Percentiles rank a stretch among this genome's conserved stretches.
These are phyloP conservation scores for Ametastegia equiseti DNA, from an alignment of 2,888 invertebrate genomes.

Conservation along the genomic window DNA sequence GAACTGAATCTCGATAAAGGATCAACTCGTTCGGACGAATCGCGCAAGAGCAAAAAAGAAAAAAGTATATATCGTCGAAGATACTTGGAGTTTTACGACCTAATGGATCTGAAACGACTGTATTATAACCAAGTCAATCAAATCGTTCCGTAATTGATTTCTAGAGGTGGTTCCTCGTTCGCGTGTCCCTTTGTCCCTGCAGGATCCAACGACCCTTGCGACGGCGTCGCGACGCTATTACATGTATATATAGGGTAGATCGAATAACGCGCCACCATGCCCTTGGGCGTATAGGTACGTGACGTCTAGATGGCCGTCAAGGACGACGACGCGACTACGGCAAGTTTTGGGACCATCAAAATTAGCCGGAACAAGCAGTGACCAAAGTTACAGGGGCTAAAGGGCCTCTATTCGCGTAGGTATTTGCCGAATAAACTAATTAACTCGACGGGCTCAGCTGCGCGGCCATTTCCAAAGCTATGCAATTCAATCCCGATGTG, in stretches of 20 bases:
- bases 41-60: not conserved
- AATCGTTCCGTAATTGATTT: slow-evolving; percentile 39
- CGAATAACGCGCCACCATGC: not conserved
- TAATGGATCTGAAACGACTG: not conserved
- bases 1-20: not conserved
- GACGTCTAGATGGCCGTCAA: slow-evolving; percentile 28
- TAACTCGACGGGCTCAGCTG: slow-evolving; percentile 43
- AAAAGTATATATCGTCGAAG: no score
- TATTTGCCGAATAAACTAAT: slow-evolving; percentile 42
- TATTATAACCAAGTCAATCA: slow-evolving; percentile 18
- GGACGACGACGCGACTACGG: slow-evolving; percentile 1
- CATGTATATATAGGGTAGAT: not conserved
- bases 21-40: not conserved
- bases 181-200: slow-evolving; percentile 24
- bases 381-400: slow-evolving; percentile 26
- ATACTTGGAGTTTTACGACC: not conserved
- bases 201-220: slow-evolving; percentile 1
- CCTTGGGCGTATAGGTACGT: slow-evolving; percentile 17
- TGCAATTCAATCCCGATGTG: slow-evolving; percentile 44
- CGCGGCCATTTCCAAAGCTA: slow-evolving; percentile 19
- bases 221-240: slow-evolving; percentile 28
- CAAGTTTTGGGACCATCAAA: slow-evolving; percentile 37
- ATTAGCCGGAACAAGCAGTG: slow-evolving; percentile 23
- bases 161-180: not conserved
- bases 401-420: slow-evolving; percentile 12